Evolutionary conservation across 2,888 invertebrate species (phyloP), one percentile per base, ranked within the genome.

Genomic region (Thymelicus sylvestris): DNA sequence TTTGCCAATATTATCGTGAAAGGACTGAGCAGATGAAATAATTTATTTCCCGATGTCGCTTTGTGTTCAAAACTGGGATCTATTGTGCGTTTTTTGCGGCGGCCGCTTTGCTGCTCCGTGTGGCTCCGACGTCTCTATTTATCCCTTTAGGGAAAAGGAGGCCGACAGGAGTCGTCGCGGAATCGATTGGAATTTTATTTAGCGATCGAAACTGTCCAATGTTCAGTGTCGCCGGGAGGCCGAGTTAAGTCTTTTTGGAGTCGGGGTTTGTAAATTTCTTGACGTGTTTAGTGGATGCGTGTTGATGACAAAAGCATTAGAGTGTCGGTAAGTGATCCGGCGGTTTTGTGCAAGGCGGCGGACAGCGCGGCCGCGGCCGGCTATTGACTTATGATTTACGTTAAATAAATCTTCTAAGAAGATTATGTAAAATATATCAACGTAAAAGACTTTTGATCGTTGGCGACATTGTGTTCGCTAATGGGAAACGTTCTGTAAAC

Each of bases 1-100:
- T 93, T 93, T 93, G 93, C 92, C 88, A 93, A 93, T 93, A 93
- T 93, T 93, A 92, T 92, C 89, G 86, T 91, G 91, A 92, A 93
- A 92, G 92, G 91, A 88, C 87, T 88, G 89, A 91, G 87, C 91
- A 92, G 91, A 92, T 92, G 91, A 92, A 92, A 93, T 93, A 92
- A 93, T 93, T 93, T 93, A 93, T 93, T 89, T 92, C 91, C 87
- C 91, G 81, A 87, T 90, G 93, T 92, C 91, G 88, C 90, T 89
- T 93, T 93, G 93, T 93, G 86, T 90, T 88, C 92, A 88, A 90
- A 92, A 90, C 91, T 92, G 83, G 83, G 86, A 79, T 81, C 89
- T 83, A 89, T 93, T 93, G 92, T 93, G 81, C 77, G 83, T 88
- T 88, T 90, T 93, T 92, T 91, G 88, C 82, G 86, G 85, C 90